Conservation (phyloP, 2,888 invertebrate species). For the Julus scanicus region DNA sequence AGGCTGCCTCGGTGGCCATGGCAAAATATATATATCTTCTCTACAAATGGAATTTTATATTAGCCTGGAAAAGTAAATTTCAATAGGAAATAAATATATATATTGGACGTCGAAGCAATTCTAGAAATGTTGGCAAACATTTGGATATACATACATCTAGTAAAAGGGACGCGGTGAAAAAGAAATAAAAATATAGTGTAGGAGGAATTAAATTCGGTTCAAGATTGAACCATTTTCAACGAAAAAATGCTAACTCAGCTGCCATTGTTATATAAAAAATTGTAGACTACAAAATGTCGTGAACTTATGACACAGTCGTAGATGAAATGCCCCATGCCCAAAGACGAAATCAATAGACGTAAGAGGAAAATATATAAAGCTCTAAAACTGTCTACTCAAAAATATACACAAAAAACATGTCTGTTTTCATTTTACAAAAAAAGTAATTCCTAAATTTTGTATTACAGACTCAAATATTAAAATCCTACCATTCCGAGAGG, state of each 20-base stretch:
- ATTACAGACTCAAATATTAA: neutral
- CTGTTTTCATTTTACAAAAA: neutral
- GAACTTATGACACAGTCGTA: neutral
- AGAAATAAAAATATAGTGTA: neutral
- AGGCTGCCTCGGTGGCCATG: neutral
- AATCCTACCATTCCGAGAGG: neutral
- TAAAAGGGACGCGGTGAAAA: neutral
- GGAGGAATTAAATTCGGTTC: neutral
- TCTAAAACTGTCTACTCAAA: neutral
- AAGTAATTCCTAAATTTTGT: neutral
- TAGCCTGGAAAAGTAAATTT: constrained; percentile 17
- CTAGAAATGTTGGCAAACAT: neutral
- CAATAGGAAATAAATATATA: constrained; percentile 30
- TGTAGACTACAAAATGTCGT: neutral
- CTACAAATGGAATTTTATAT: constrained; percentile 40
- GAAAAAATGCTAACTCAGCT: neutral
- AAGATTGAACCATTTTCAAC: neutral
- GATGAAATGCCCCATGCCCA: neutral
- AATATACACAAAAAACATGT: neutral
- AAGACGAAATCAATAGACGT: constrained; percentile 24
- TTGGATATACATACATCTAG: neutral
- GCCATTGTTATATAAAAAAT: neutral
- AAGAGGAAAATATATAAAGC: neutral
- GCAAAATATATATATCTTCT: neutral
- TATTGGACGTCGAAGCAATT: neutral